Base-by-base conservation (phyloP, 1,140 invertebrate species). In the Plectrocnemia conspersa region DNA sequence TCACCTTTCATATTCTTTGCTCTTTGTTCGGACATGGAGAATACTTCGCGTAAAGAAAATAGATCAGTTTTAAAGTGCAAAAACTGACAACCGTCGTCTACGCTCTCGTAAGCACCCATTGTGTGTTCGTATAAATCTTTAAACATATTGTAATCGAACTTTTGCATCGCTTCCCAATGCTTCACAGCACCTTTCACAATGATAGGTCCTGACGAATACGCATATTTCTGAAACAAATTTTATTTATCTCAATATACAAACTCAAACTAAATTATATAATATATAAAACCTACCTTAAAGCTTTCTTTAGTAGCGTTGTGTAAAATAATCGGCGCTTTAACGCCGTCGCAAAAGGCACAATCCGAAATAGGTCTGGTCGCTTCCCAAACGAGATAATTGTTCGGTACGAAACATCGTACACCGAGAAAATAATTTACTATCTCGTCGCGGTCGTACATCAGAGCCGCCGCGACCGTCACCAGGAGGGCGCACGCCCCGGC, bases 41-140 rank as follows among this genome's bases (percentile, higher is more conserved):
- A 86, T 15, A 92, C 88, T 65, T 95, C 83, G 48, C 77, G 72
- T 25, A 95, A 66, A 27, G 80, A 82, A 42, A 81, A 79, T 63
- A 95, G 85, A 67, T 92, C 82, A 13, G 91, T 92, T 68, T 88
- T 85, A 65, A 95, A 95, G 50, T 88, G 87, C 54, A 94, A 82
- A 71, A 95, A 95, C 66, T 94, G 91, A 65, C 93, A 95, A 47
- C 86, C 84, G 52, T 85, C 80, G 33, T 87, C 80, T 29, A 84
- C 69, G 60, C 79, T 83, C 56, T 79, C 80, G 66, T 86, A 81
- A 49, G 83, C 79, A 29, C 79, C 86, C 0, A 75, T 74, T 35
- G 79, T 79, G 35, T 70, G 68, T 23, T 80, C 76, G 69, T 93
- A 94, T 3, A 94, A 66, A 32, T 81, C 67, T 66, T 84, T 84